These are phyloP conservation scores for Trematocara variabile DNA, from an alignment of 2,113 vertebrate species.

Conservation along the genomic window DNA sequence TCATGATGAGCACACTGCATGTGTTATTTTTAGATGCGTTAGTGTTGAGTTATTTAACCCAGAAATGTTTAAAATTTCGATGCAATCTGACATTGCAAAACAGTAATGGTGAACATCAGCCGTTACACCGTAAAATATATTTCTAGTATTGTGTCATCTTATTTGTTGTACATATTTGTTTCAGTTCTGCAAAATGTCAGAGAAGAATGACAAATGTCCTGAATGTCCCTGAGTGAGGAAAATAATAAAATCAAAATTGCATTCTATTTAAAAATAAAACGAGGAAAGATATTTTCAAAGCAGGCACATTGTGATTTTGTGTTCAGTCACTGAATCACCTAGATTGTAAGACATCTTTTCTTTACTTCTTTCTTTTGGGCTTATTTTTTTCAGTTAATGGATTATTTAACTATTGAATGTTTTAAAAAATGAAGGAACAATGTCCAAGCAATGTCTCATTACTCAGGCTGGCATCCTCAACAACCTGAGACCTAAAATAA, in stretches of 20 bases:
- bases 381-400: not conserved
- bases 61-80: not conserved
- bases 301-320: not conserved
- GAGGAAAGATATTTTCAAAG: not conserved
- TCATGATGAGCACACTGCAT: not conserved
- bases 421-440: not conserved
- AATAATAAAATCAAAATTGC: not conserved
- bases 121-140: not conserved
- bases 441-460: not conserved
- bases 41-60: slow-evolving; percentile 3
- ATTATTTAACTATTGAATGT: not conserved
- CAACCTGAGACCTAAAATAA: not conserved
- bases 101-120: not conserved
- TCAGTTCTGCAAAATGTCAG: not conserved
- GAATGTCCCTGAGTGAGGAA: not conserved
- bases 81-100: not conserved
- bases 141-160: not conserved
- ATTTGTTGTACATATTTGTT: not conserved
- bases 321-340: not conserved
- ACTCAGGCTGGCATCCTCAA: not conserved
- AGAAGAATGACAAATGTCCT: not conserved
- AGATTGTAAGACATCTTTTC: not conserved
- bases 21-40: not conserved
- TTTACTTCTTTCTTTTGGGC: not conserved
- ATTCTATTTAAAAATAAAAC: not conserved